Base-by-base conservation (phyloP, 2,113 vertebrate species). In the Dicentrarchus labrax region DNA sequence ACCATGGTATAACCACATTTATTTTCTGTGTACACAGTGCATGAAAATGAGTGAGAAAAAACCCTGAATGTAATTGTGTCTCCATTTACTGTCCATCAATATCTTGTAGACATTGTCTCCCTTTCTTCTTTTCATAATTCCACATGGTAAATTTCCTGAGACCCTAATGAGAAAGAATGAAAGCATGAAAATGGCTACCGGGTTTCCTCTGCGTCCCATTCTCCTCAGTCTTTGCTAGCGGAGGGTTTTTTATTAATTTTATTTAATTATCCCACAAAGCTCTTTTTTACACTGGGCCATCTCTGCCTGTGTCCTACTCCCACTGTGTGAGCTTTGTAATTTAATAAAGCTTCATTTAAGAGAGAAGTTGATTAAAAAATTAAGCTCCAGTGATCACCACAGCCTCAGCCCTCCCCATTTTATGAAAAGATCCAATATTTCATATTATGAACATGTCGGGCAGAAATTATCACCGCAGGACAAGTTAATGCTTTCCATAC, bases 271-370 rank as follows among this genome's bases (percentile, higher is more conserved):
- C 89, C 89, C 89, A 86, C 87, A 88, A 92, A 93, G 88, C 88
- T 81, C 76, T 92, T 91, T 82, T 94, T 93, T 90, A 85, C 79
- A 91, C 88, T 59, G 67, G 72, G 72, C 89, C 82, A 80, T 89
- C 76, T 85, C 88, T 91, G 88, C 47, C 76, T 78, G 88, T 92
- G 87, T 79, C 85, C 86, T 86, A 89, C 93, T 94, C 95, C 95
- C 95, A 92, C 88, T 91, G 93, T 94, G 94, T 94, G 88, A 93
- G 92, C 92, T 92, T 93, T 95, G 93, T 96, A 96, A 96, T 96
- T 96, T 95, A 96, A 96, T 96, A 96, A 96, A 96, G 92, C 91
- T 93, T 94, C 88, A 94, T 96, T 96, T 95, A 93, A 96, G 91
- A 91, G 91, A 92, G 91, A 92, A 93, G 93, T 96, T 96, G 94